Evolutionary conservation across 2,797 vertebrate species (phyloP).

Genomic region (Anas acuta): DNA sequence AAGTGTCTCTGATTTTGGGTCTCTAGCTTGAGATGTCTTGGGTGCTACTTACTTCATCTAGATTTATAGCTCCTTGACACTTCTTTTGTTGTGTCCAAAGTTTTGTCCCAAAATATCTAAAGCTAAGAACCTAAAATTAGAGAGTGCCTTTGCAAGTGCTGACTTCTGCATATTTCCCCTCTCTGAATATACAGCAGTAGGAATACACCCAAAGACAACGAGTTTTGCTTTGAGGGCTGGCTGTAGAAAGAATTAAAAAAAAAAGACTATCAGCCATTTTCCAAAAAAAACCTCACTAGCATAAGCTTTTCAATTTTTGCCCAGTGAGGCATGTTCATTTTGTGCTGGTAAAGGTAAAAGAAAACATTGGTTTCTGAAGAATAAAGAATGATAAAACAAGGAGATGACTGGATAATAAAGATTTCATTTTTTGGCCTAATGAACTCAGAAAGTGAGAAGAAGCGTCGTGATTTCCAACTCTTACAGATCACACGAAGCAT

Average conservation of each 20-base stretch:
- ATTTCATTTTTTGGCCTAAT: neutral
- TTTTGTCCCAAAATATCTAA: constrained; percentile 56
- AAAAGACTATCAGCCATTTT: neutral
- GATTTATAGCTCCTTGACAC: constrained; percentile 48
- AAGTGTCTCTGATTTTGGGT: neutral
- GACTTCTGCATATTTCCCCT: constrained; percentile 47
- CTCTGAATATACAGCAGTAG: constrained; percentile 24
- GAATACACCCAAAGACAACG: constrained; percentile 37
- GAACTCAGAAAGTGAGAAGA: neutral
- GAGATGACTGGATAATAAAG: neutral
- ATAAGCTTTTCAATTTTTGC: neutral
- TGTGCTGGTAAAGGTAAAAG: neutral
- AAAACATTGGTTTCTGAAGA: neutral
- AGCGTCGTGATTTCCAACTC: fast-evolving
- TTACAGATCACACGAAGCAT: neutral
- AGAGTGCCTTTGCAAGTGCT: constrained; percentile 60
- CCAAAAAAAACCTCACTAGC: neutral
- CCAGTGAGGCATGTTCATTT: neutral
- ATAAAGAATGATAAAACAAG: neutral
- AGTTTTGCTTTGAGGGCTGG: neutral
- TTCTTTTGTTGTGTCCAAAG: constrained; percentile 29
- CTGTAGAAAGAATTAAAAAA: neutral
- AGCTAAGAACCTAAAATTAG: constrained; percentile 66
- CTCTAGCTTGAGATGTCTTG: neutral
- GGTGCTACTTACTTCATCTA: constrained; percentile 56